phyloP scores from a whole-genome alignment of 2,888 invertebrate species.

The Mesorhabditis sp. region DNA sequence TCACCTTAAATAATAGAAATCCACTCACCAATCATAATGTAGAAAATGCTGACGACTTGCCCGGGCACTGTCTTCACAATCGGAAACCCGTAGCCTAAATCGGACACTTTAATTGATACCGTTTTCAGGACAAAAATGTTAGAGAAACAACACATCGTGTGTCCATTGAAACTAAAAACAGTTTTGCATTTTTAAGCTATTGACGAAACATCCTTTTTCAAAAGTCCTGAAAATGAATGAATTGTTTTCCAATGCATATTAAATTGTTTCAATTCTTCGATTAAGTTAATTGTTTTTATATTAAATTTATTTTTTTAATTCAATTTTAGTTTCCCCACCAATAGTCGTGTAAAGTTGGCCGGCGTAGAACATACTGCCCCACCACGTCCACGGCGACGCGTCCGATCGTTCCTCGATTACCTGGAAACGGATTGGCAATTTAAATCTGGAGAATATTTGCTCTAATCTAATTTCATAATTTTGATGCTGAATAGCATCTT shows the following conservation, averaged over 20 bases:
- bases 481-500: too few relatives aligned
- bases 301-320: constrained; percentile 6
- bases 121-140: neutral
- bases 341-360: constrained; percentile 57
- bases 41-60: constrained; percentile 45
- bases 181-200: too few relatives aligned
- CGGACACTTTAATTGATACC: neutral
- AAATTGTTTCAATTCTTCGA: neutral
- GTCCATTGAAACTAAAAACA: too few relatives aligned
- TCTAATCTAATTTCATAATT: too few relatives aligned
- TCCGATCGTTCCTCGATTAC: constrained; percentile 44
- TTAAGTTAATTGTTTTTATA: constrained; percentile 2
- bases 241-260: too few relatives aligned
- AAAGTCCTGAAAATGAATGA: too few relatives aligned
- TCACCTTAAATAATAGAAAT: neutral
- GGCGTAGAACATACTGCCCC: constrained; percentile 52
- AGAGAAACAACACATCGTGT: neutral
- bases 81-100: constrained; percentile 53
- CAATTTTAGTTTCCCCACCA: constrained; percentile 26
- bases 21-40: constrained; percentile 38
- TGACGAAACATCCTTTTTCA: too few relatives aligned
- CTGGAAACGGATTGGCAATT: constrained; percentile 7
- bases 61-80: constrained; percentile 45
- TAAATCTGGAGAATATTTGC: too few relatives aligned
- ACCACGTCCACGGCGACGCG: constrained; percentile 50